Evolutionary conservation across 1,140 invertebrate species (phyloP), one percentile per base, ranked within the genome.

Genomic region (Brachionus rotundiformis): DNA sequence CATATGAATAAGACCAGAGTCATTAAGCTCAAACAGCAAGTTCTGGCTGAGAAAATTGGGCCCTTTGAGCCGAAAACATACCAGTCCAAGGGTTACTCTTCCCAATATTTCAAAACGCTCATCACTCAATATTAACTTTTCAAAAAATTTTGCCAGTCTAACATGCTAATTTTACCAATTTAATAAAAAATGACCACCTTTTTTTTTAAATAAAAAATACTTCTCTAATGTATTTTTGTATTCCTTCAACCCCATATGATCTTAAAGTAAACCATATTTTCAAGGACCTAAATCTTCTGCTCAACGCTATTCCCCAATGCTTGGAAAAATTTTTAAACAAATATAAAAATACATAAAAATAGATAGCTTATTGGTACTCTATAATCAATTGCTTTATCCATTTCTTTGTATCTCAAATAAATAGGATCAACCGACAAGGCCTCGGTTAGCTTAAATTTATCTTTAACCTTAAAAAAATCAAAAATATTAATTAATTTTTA

Each of bases 251-350:
- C 3, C 97, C 97, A 86, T 95, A 98, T 81, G 91, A 93, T 82
- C 97, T 90, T 82, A 99, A 90, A 27, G 98, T 96, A 87, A 98
- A 98, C 97, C 96, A 99, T 5, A 99, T 88, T 87, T 99, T 99
- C 44, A 99, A 88, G 0, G 96, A 94, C 61, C 96, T 89, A 84
- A 96, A 98, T 83, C 96, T 90, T 63, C 96, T 90, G 85, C 94
- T 96, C 29, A 99, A 88, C 13, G 96, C 94, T 85, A 99, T 95
- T 65, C 96, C 95, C 76, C 68, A 73, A 47, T 73, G 68, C 65
- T 71, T 68, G 3, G 19, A 23, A 71, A 7, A 71, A 71, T n/a
- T n/a, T n/a, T n/a, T n/a, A n/a, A n/a, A n/a, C n/a, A n/a, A n/a
- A n/a, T n/a, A n/a, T n/a, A n/a, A n/a, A n/a, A n/a, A n/a, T n/a